phyloP scores from a whole-genome alignment of 2,797 vertebrate genomes.

The Bovichtus diacanthus region DNA sequence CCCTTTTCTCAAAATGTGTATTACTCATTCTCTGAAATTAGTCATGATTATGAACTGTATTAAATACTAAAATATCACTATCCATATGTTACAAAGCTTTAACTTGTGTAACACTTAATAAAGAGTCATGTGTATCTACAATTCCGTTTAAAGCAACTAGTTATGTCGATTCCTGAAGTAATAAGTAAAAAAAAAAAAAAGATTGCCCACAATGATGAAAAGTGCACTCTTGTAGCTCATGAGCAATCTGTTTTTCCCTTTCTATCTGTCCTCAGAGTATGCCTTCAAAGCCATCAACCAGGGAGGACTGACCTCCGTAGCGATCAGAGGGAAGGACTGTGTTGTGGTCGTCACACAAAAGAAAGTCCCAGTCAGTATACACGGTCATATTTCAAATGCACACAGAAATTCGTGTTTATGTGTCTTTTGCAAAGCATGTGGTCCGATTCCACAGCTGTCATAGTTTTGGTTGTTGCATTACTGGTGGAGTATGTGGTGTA shows the following conservation, averaged over 20 bases:
- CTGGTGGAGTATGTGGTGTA: neutral
- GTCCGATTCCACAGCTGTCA: neutral
- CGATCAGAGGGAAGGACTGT: conserved; percentile 94
- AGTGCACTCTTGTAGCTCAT: neutral
- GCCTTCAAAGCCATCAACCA: conserved; percentile 98
- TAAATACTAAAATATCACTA: neutral
- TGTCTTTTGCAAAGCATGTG: conserved; percentile 1
- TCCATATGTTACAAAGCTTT: neutral
- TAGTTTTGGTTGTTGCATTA: neutral
- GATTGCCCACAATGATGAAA: neutral
- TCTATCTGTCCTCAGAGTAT: conserved; percentile 85
- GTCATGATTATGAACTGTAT: neutral
- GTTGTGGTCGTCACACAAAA: conserved; percentile 94
- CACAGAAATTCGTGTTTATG: neutral
- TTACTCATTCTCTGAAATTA: neutral
- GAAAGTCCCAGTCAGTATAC: conserved; percentile 93
- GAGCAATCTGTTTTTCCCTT: neutral
- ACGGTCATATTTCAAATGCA: neutral
- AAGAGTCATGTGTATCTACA: neutral
- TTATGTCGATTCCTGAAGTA: neutral
- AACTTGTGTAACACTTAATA: neutral
- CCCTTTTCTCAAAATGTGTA: neutral
- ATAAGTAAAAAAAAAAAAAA: neutral
- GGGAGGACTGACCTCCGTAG: conserved; percentile 94
- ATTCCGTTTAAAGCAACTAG: neutral